phyloP scores from a whole-genome alignment of 2,888 invertebrate genomes.

The Harpalus rufipes region DNA sequence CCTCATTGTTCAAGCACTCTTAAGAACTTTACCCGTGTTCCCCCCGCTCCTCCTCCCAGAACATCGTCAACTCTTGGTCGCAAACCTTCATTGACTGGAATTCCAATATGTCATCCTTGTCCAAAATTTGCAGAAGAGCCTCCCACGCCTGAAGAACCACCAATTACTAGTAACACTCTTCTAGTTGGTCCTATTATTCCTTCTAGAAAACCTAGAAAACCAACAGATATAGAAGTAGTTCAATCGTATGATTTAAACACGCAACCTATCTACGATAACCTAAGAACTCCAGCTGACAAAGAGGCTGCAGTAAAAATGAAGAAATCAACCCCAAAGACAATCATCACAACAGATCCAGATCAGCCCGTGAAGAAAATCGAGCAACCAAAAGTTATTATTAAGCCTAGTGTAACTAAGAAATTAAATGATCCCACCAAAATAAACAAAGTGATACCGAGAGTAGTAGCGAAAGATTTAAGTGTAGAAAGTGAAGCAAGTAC shows the following conservation, averaged over 20 bases:
- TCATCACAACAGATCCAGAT: conserved; percentile 79
- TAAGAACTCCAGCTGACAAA: conserved; percentile 69
- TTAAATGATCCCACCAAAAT: conserved; percentile 71
- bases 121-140: conserved; percentile 78
- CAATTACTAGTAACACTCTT: conserved; percentile 79
- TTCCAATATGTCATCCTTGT: conserved; percentile 76
- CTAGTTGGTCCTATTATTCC: conserved; percentile 80
- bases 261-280: conserved; percentile 74
- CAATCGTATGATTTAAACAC: conserved; percentile 71
- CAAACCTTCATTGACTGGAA: conserved; percentile 73
- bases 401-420: conserved; percentile 78
- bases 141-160: conserved; percentile 77
- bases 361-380: conserved; percentile 77
- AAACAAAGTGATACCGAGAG: conserved; percentile 77
- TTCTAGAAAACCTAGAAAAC: conserved; percentile 70
- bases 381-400: conserved; percentile 82
- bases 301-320: conserved; percentile 57
- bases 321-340: conserved; percentile 75
- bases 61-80: conserved; percentile 84
- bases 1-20: conserved; percentile 74
- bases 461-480: conserved; percentile 75
- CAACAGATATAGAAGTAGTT: conserved; percentile 25
- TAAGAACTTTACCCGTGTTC: conserved; percentile 76
- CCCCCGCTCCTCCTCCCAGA: conserved; percentile 88
- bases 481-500: conserved; percentile 68